Evolutionary conservation across 2,888 invertebrate species (phyloP), one percentile per base, ranked within the genome.

Genomic region (Nymphalis polychloros): DNA sequence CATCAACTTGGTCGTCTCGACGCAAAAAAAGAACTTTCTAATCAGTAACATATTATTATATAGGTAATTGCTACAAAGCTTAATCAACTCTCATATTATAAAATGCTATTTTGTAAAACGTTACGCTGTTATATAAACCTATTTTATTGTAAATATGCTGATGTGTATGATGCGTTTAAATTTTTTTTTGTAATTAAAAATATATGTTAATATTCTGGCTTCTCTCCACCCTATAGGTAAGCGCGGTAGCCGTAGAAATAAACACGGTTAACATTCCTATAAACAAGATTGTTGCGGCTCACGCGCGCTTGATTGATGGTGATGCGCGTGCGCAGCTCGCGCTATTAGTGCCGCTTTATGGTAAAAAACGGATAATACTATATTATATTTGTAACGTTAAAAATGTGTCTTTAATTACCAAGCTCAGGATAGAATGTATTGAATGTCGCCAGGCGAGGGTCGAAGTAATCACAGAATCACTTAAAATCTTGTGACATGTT

Each of bases 191-290:
- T 31, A 55, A 41, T 41, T 41, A 41, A 41, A 41, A 13, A 41
- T 13, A 13, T 13, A 49, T 8, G 49, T 49, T 49, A 49, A 61
- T 17, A 31, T 49, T 19, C 23, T 49, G 23, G 46, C 23, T n/a
- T n/a, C 31, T 27, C 17, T 61, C 46, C 82, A 77, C 74, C 85
- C 86, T 87, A 82, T 88, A 85, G 53, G 59, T 16, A 70, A 64
- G 69, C 63, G 72, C 71, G 72, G 79, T 77, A 79, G 78, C 79
- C 78, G 74, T 86, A 80, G 86, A 89, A 90, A 90, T 90, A 91
- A 88, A 85, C 86, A 85, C 86, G 81, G 86, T 86, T 90, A 89
- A 90, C 88, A 89, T 88, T 87, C 86, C 84, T 89, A 90, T 91
- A 92, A 92, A 92, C 91, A 92, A 90, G 89, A 87, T 88, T 83